These are phyloP conservation scores for Urophycis tenuis DNA, from an alignment of 2,797 vertebrate genomes.

Conservation along the genomic window DNA sequence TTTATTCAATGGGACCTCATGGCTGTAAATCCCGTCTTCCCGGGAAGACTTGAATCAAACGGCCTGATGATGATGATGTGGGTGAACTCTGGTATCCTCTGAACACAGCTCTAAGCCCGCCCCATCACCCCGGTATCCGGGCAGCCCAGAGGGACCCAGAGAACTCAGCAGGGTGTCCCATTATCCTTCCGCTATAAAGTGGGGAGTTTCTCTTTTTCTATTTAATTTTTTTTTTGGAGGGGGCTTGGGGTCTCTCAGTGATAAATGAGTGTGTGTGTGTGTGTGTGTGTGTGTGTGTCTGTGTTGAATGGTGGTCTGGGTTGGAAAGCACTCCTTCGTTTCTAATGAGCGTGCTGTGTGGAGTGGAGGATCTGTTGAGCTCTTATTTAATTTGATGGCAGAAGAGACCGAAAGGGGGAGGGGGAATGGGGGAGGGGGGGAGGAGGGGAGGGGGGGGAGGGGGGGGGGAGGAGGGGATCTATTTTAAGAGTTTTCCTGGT, in stretches of 20 bases:
- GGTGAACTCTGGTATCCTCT: constrained; percentile 37
- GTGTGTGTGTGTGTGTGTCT: constrained; percentile 55
- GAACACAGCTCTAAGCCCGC: constrained; percentile 31
- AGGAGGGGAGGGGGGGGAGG: constrained; percentile 31
- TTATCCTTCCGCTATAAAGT: constrained; percentile 22
- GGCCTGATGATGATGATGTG: constrained; percentile 34
- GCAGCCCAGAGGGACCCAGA: not conserved
- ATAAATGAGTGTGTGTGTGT: constrained; percentile 62
- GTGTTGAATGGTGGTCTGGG: constrained; percentile 60
- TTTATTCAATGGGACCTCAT: not conserved
- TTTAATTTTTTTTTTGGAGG: too few relatives aligned
- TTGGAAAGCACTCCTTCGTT: constrained; percentile 47
- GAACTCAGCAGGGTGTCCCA: constrained; percentile 51
- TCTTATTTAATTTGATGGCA: constrained; percentile 69
- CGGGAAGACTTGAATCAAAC: constrained; percentile 48
- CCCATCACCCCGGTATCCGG: not conserved
- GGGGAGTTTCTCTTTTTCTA: too few relatives aligned
- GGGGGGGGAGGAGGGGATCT: constrained; percentile 41
- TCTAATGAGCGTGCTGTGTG: constrained; percentile 71
- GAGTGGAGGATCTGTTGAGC: constrained; percentile 63
- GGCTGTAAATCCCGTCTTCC: constrained; percentile 32
- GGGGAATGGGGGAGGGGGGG: constrained; percentile 29
- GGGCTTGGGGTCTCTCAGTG: constrained; percentile 42
- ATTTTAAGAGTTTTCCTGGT: constrained; percentile 38
- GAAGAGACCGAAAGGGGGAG: constrained; percentile 38